Percentiles rank a stretch among this genome's conserved stretches.
Conservation (phyloP, 2,113 vertebrate species). For the Nettapus auritus region DNA sequence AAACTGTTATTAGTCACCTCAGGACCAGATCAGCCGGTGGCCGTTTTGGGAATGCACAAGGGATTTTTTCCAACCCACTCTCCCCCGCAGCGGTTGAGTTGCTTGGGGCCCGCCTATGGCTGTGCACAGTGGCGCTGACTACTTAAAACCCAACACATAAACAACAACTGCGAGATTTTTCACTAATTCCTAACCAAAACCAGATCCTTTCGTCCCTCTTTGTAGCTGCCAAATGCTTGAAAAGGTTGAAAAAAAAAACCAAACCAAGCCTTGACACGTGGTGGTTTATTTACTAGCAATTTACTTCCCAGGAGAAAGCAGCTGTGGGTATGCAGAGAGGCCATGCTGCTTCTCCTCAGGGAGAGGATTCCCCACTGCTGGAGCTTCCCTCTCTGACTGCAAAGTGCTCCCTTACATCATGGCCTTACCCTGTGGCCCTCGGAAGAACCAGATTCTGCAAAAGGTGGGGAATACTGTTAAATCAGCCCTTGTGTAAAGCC, state of each 20-base stretch:
- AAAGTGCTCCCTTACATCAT: background rate
- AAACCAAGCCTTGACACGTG: background rate
- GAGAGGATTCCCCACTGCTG: background rate
- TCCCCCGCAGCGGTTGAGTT: background rate
- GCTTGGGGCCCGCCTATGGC: background rate
- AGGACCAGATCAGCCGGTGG: background rate
- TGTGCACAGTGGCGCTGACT: background rate
- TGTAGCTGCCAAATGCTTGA: background rate
- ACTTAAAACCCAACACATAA: background rate
- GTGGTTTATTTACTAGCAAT: background rate
- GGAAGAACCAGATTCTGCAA: background rate
- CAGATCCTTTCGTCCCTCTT: background rate
- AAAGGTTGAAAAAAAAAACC: background rate
- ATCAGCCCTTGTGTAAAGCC: background rate
- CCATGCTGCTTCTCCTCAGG: background rate
- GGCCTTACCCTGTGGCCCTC: background rate
- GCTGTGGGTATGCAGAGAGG: background rate
- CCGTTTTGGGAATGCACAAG: background rate
- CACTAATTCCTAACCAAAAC: background rate
- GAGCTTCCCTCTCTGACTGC: background rate
- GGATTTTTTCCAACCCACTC: background rate
- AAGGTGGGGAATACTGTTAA: background rate
- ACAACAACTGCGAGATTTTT: background rate
- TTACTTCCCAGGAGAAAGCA: background rate
- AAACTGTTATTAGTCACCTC: constrained; percentile 36